Evolutionary conservation across 2,888 invertebrate species (phyloP).

Genomic region (Chymomyza fuscimana): DNA sequence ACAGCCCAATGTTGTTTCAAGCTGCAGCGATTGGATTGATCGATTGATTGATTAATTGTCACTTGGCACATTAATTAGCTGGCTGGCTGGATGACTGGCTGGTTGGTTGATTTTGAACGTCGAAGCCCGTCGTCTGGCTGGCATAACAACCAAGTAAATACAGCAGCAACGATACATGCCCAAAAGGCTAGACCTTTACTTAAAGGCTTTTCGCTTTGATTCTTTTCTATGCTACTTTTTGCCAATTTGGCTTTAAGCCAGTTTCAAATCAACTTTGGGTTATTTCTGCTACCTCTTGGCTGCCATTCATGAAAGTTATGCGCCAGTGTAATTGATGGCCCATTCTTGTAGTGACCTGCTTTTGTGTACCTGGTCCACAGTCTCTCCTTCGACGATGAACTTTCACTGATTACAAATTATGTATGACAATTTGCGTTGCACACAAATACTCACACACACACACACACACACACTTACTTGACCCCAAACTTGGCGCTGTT

Average conservation of each 20-base stretch:
- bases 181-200: constrained; percentile 19
- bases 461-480: background rate
- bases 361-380: constrained; percentile 17
- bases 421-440: constrained; percentile 51
- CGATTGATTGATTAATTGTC: constrained; percentile 76
- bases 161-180: constrained; percentile 14
- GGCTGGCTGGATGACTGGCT: constrained; percentile 29
- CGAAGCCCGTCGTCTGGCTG: background rate
- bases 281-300: background rate
- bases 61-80: constrained; percentile 75
- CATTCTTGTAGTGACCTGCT: constrained; percentile 4
- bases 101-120: background rate
- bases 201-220: constrained; percentile 27
- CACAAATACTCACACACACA: background rate
- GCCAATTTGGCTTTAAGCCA: background rate
- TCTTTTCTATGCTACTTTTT: background rate
- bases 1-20: constrained; percentile 18
- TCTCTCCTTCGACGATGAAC: constrained; percentile 6
- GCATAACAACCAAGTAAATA: constrained; percentile 16
- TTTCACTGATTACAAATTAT: constrained; percentile 45
- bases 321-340: constrained; percentile 28
- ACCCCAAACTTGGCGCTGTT: background rate
- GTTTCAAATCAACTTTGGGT: background rate
- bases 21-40: constrained; percentile 69
- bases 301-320: constrained; percentile 9